Percentiles rank a stretch among this genome's conserved stretches.
Evolutionary conservation across 2,888 invertebrate species (phyloP).

Genomic region (Vesta saturnalis): DNA sequence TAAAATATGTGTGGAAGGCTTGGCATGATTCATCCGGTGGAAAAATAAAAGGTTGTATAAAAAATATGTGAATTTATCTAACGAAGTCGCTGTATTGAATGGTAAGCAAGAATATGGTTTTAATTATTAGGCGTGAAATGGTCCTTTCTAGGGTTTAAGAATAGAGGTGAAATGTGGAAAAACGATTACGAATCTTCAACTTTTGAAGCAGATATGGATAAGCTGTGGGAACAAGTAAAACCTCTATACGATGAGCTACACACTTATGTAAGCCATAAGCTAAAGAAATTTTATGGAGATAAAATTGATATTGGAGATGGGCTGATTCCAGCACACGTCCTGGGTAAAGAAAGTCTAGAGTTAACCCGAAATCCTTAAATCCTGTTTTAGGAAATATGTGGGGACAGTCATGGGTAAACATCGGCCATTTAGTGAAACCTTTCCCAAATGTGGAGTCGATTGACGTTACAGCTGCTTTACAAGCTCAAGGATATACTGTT

Average conservation of each 20-base stretch:
- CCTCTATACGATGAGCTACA: constrained; percentile 73
- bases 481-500: constrained; percentile 60
- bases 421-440: constrained; percentile 64
- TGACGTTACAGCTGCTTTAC: constrained; percentile 66
- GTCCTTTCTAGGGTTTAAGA: constrained; percentile 58
- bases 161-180: constrained; percentile 65
- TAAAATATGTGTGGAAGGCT: constrained; percentile 71
- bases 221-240: constrained; percentile 68
- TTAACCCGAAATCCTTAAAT: no score
- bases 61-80: constrained; percentile 70
- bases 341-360: constrained; percentile 72
- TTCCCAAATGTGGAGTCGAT: constrained; percentile 61
- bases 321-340: constrained; percentile 74
- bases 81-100: constrained; percentile 65
- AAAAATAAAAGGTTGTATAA: constrained; percentile 68
- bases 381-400: constrained; percentile 67
- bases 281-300: constrained; percentile 65
- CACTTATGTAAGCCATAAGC: constrained; percentile 68
- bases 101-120: constrained; percentile 20
- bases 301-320: constrained; percentile 62
- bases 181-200: constrained; percentile 61
- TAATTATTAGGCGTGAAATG: no score
- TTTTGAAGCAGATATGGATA: constrained; percentile 57
- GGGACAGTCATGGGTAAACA: constrained; percentile 71
- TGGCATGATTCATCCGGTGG: constrained; percentile 74